These are phyloP conservation scores for Pristionchus mayeri DNA, from an alignment of 2,888 invertebrate genomes.

Conservation along the genomic window DNA sequence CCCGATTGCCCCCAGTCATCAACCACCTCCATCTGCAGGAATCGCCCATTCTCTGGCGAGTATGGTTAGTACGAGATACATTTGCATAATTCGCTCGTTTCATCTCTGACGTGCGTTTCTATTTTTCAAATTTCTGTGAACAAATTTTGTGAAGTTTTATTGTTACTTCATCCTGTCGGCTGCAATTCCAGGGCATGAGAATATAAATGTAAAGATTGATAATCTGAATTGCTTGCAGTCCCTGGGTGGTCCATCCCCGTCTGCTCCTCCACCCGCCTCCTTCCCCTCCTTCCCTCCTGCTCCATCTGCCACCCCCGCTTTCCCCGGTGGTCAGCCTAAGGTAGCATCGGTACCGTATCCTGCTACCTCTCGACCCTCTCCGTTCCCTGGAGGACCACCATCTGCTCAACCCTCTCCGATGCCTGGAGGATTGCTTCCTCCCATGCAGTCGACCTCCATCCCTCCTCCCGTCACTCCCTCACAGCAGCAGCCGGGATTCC, in stretches of 20 bases:
- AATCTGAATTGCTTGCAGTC: slow-evolving; percentile 6
- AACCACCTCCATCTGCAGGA: not conserved
- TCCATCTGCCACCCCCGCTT: not conserved
- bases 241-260: not conserved
- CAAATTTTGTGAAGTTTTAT: too few relatives aligned
- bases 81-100: not conserved
- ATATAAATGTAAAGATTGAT: not conserved
- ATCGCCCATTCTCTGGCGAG: slow-evolving; percentile 6
- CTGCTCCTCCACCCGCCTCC: slow-evolving; percentile 13
- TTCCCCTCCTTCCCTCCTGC: slow-evolving; percentile 24
- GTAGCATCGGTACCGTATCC: slow-evolving; percentile 1
- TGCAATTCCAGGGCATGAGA: too few relatives aligned
- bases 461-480: slow-evolving; percentile 17
- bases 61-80: not conserved
- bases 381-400: not conserved
- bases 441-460: too few relatives aligned
- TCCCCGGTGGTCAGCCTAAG: not conserved
- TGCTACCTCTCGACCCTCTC: not conserved
- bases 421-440: not conserved
- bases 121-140: too few relatives aligned
- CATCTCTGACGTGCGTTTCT: too few relatives aligned
- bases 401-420: not conserved
- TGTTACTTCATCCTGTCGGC: too few relatives aligned
- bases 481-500: not conserved
- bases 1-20: not conserved